These are phyloP conservation scores for Pelodytes ibericus DNA, from an alignment of 2,797 vertebrate genomes.

Conservation along the genomic window DNA sequence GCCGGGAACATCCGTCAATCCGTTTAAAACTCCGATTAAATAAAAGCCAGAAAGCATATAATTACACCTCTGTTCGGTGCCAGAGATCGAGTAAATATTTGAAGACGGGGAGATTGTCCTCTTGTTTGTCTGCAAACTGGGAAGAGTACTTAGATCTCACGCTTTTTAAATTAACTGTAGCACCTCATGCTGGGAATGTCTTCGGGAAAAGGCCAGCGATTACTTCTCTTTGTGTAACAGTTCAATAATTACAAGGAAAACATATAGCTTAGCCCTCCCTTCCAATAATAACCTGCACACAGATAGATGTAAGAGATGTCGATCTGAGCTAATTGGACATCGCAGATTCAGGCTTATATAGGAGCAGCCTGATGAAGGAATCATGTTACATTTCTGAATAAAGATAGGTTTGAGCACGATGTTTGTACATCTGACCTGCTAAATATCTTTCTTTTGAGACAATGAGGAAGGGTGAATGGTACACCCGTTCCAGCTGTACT, in stretches of 20 bases:
- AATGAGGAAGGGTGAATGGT: too few species aligned
- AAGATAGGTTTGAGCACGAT: background rate
- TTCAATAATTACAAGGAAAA: constrained; percentile 81
- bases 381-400: background rate
- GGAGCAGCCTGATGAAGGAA: constrained; percentile 63
- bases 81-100: constrained; percentile 76
- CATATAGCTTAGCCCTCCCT: constrained; percentile 80
- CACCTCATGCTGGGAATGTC: constrained; percentile 75
- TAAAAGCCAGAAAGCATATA: constrained; percentile 78
- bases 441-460: constrained; percentile 65
- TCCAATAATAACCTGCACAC: constrained; percentile 78
- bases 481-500: too few species aligned
- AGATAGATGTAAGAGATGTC: constrained; percentile 76
- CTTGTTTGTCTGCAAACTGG: constrained; percentile 72
- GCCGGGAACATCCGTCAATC: constrained; percentile 57
- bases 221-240: constrained; percentile 70
- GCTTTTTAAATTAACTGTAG: constrained; percentile 75
- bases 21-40: constrained; percentile 74
- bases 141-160: constrained; percentile 66
- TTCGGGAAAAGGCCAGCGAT: constrained; percentile 72
- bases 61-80: constrained; percentile 79
- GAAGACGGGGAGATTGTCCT: constrained; percentile 70
- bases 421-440: constrained; percentile 2
- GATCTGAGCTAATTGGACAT: constrained; percentile 77
- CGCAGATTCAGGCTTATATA: constrained; percentile 71